Conservation (phyloP, 2,113 vertebrate species). For the Petroica traversi region DNA sequence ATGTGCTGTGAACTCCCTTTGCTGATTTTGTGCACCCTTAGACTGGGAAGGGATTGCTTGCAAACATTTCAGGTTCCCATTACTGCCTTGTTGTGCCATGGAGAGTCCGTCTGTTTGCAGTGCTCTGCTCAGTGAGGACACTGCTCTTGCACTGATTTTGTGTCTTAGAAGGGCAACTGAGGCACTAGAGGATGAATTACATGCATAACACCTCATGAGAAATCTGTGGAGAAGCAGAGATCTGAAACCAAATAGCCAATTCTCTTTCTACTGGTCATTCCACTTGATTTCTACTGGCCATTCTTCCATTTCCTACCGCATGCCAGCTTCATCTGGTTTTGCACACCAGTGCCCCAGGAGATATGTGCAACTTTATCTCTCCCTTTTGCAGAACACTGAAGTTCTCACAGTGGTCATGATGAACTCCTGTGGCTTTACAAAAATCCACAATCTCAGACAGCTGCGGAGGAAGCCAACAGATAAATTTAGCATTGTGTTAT, state of each 20-base stretch:
- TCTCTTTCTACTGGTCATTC: background rate
- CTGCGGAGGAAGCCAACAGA: background rate
- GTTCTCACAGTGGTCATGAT: background rate
- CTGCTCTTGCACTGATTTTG: background rate
- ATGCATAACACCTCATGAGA: background rate
- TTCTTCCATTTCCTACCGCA: background rate
- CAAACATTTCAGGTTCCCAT: background rate
- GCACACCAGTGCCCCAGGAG: background rate
- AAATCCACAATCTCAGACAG: background rate
- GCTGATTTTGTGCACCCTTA: background rate
- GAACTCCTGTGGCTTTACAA: background rate
- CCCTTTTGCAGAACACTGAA: background rate
- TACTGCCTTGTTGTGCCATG: background rate
- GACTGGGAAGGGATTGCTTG: background rate
- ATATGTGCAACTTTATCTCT: background rate
- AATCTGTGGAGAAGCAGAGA: background rate
- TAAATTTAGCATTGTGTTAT: background rate
- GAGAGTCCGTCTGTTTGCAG: background rate
- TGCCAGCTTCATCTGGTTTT: background rate
- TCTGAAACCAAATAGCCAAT: background rate
- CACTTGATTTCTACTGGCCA: background rate
- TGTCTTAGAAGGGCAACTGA: background rate
- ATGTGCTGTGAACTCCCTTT: background rate
- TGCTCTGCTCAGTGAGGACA: background rate
- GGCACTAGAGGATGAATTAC: background rate